Evolutionary conservation across 2,888 invertebrate species (phyloP), one percentile per base, ranked within the genome.

Genomic region (Apamea sordens): DNA sequence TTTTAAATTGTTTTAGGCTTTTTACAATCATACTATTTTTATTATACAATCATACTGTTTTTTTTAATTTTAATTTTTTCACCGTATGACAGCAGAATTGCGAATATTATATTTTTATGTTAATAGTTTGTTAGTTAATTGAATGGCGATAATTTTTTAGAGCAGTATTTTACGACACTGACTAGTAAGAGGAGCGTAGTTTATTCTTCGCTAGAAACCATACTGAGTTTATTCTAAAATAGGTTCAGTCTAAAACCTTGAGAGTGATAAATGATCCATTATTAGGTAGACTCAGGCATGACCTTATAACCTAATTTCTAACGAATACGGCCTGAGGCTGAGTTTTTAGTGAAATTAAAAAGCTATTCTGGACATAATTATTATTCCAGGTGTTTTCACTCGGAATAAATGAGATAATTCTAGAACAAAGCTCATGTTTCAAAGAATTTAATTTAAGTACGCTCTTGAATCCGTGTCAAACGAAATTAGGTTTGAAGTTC

Each of bases 301-400:
- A 32, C 74, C 61, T 56, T 36, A 74, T 79, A 73, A 79, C 74
- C 79, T 65, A 24, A 71, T 69, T 83, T 72, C 41, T 24, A 61
- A 75, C 1, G 13, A 72, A 71, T 41, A 77, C 47, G 53, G 24
- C 18, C 15, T 11, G 15, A 73, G 13, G 28, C 44, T 32, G 53
- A 32, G 47, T 61, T 84, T 73, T 74, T 36, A 63, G 53, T 61
- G 44, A 7, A 69, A 86, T 78, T 72, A 61, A 86, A 68, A 77
- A 56, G 18, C 21, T 53, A 59, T 59, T 77, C n/a, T 59, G 0
- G n/a, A 61, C 28, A 15, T 76, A 15, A 59, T 76, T 76, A 28
- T 15, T 76, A 44, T 68, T 15, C 69, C 67, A 67, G 82, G 47
- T 78, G 68, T 78, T 67, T 41, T 11, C 24, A n/a, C 15, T 61